These are phyloP conservation scores for Penaeus monodon DNA, from an alignment of 2,888 invertebrate species.

Conservation along the genomic window DNA sequence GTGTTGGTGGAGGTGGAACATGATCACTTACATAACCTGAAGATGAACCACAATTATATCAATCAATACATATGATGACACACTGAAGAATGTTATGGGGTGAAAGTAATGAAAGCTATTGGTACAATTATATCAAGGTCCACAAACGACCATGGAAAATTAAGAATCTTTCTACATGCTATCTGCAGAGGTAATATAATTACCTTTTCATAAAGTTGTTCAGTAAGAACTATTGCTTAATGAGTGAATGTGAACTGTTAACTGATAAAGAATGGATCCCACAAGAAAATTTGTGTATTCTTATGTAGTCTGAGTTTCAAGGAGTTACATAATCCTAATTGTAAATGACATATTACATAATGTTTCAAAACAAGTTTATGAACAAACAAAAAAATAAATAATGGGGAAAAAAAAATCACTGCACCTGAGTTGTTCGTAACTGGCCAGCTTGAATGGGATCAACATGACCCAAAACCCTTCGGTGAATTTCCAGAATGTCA, in stretches of 20 bases:
- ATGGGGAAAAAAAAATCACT: not conserved
- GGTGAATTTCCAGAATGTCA: constrained; percentile 93
- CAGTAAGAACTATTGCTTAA: too few species aligned
- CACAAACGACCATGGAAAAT: too few species aligned
- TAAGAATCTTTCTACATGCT: too few species aligned
- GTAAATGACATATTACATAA: too few species aligned
- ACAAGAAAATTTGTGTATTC: too few species aligned
- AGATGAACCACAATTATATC: constrained; percentile 60
- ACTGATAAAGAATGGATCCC: too few species aligned
- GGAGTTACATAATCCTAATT: too few species aligned
- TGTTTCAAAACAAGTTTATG: constrained; percentile 55
- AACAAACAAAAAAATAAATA: not conserved
- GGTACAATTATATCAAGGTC: not conserved
- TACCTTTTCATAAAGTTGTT: too few species aligned
- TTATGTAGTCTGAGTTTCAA: too few species aligned
- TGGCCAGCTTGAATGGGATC: constrained; percentile 93
- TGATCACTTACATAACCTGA: constrained; percentile 94
- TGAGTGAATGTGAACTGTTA: too few species aligned
- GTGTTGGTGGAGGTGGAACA: constrained; percentile 88
- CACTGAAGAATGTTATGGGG: not conserved
- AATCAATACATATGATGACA: too few species aligned
- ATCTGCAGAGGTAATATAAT: too few species aligned
- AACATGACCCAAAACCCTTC: constrained; percentile 91
- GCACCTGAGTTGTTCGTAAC: constrained; percentile 82
- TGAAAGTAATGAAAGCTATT: not conserved